These are phyloP conservation scores for Lophius americanus DNA, from an alignment of 2,797 vertebrate species.

Conservation along the genomic window DNA sequence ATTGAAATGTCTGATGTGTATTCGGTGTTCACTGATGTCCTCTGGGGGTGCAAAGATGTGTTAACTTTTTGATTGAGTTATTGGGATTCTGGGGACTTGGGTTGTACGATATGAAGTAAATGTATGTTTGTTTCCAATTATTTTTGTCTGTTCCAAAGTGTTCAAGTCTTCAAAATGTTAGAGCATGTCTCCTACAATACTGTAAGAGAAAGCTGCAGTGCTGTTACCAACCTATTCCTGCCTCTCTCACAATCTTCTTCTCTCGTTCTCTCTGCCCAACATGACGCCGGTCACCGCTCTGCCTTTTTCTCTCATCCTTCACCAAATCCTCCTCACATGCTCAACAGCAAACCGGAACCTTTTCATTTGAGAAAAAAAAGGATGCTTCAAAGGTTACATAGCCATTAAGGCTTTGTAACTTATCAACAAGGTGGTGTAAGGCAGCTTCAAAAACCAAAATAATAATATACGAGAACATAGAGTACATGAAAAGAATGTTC, in stretches of 20 bases:
- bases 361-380: too few relatives aligned
- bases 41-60: too few relatives aligned
- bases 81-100: too few relatives aligned
- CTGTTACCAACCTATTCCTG: background rate
- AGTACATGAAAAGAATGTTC: background rate
- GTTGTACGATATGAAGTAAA: too few relatives aligned
- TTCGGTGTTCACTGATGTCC: too few relatives aligned
- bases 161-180: too few relatives aligned
- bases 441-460: background rate
- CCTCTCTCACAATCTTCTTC: slow-evolving; percentile 6
- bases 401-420: background rate
- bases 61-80: too few relatives aligned
- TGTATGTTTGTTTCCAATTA: too few relatives aligned
- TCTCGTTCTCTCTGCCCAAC: background rate
- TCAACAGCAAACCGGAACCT: background rate
- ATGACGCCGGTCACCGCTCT: slow-evolving; percentile 3
- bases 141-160: too few relatives aligned
- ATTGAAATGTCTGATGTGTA: too few relatives aligned
- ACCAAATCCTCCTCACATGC: slow-evolving; percentile 24
- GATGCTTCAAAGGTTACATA: slow-evolving; percentile 1
- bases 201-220: background rate
- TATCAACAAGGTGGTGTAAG: background rate
- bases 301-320: slow-evolving; percentile 15
- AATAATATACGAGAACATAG: background rate
- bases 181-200: too few relatives aligned